Evolutionary conservation across 2,888 invertebrate genomes (phyloP).

Genomic region (Xestoiulus laeticollis): DNA sequence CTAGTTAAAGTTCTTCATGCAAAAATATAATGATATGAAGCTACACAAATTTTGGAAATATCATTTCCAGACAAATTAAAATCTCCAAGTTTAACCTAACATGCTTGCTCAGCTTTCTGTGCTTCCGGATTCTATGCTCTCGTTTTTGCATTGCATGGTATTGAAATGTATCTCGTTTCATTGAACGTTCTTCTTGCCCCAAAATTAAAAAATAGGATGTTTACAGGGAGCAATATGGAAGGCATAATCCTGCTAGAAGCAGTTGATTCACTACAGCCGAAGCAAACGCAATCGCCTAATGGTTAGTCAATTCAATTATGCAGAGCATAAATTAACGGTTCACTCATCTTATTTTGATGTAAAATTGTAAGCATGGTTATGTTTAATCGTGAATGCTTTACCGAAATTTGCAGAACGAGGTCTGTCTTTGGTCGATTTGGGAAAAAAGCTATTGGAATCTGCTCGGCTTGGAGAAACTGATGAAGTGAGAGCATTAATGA

Average conservation of each 20-base stretch:
- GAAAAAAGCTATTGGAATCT: slow-evolving; percentile 81
- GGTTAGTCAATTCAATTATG: not conserved
- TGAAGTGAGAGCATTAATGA: slow-evolving; percentile 79
- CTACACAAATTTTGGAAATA: too few species aligned
- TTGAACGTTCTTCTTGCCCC: not conserved
- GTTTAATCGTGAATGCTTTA: not conserved
- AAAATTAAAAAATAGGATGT: slow-evolving; percentile 27
- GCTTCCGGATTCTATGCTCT: not conserved
- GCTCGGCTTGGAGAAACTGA: slow-evolving; percentile 81
- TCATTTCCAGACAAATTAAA: too few species aligned
- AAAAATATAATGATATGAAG: too few species aligned
- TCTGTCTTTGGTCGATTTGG: slow-evolving; percentile 74
- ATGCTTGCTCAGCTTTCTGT: not conserved
- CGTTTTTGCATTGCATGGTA: not conserved
- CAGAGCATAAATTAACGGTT: too few species aligned
- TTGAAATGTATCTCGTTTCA: not conserved
- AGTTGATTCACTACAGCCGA: slow-evolving; percentile 51
- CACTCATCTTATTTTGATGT: not conserved
- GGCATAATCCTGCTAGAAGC: slow-evolving; percentile 52
- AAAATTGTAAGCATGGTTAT: not conserved
- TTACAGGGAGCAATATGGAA: slow-evolving; percentile 50
- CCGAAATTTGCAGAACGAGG: slow-evolving; percentile 28
- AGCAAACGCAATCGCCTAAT: slow-evolving; percentile 4
- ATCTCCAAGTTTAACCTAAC: not conserved
- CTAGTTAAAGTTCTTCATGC: too few species aligned